Evolutionary conservation across 2,888 invertebrate genomes (phyloP), one percentile per base, ranked within the genome.

Genomic region (Drosophila mercatorum): DNA sequence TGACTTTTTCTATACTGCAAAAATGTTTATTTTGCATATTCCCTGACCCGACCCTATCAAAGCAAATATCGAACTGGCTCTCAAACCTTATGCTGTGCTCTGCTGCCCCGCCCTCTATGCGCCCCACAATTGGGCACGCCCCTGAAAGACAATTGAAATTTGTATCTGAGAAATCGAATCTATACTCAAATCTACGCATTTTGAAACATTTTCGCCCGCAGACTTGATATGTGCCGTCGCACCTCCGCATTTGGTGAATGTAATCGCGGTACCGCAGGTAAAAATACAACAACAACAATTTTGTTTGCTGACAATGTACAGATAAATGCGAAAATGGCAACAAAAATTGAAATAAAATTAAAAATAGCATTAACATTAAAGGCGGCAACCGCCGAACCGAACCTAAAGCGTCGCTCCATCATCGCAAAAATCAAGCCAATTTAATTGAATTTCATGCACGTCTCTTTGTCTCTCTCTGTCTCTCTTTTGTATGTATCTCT

Each of bases 241-340:
- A 96, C 97, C 94, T 96, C 96, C 95, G 96, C 97, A 93, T 96
- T 96, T 95, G 97, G 97, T 94, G 96, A 96, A 94, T 98, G 98
- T 96, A 98, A 98, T 96, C 96, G 98, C 95, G 98, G 98, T 95
- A 98, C 98, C 91, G 98, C 98, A 97, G 98, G 98, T 98, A 97
- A 95, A 94, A 90, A 72, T 57, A 36, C 67, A 75, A 59, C 62
- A 69, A 62, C 76, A 75, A 57, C 71, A 31, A 64, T 73, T 70
- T 79, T 80, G 80, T 68, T 78, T 49, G 75, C 79, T 60, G 71
- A 78, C 75, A 68, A 63, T 88, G 81, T 84, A 84, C 81, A 84
- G 75, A 83, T 72, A 75, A 82, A 82, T 77, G 77, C 75, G 69
- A 76, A 76, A 68, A 75, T 36, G 57, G 26, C 63, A 68, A 66